phyloP scores from a whole-genome alignment of 2,888 invertebrate species.

The Stenodera caucasica region DNA sequence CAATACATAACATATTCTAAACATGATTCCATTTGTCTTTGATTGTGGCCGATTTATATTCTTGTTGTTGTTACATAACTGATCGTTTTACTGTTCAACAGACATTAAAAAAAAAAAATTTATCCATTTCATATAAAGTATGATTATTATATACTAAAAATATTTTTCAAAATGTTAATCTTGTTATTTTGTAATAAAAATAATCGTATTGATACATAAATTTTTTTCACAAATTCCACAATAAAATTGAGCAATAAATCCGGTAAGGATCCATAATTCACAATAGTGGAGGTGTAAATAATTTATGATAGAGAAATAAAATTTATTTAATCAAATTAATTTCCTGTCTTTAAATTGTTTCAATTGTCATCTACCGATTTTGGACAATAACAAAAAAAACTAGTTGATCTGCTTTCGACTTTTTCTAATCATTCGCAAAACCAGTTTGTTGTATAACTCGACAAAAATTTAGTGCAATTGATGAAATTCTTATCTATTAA shows the following conservation, averaged over 20 bases:
- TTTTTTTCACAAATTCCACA: too few species aligned
- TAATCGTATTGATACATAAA: conserved; percentile 3
- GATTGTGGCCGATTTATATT: conserved; percentile 6
- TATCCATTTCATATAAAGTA: not conserved
- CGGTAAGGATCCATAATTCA: not conserved
- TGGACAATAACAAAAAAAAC: not conserved
- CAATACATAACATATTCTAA: not conserved
- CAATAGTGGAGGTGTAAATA: too few species aligned
- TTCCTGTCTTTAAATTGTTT: too few species aligned
- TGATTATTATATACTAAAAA: too few species aligned
- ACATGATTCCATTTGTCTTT: conserved; percentile 7
- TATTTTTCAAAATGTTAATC: conserved; percentile 1
- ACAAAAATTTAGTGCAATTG: not conserved
- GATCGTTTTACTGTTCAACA: conserved; percentile 5
- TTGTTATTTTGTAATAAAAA: not conserved
- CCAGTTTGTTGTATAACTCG: not conserved
- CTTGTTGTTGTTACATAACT: conserved; percentile 2
- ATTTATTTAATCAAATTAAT: too few species aligned
- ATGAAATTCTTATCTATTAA: not conserved
- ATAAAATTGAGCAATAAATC: too few species aligned
- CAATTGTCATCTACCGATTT: too few species aligned
- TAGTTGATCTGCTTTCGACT: not conserved
- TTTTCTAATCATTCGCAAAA: not conserved
- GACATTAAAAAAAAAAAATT: not conserved
- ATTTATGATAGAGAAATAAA: too few species aligned